Evolutionary conservation across 2,113 vertebrate species (phyloP).

Genomic region (Theropithecus gelada): DNA sequence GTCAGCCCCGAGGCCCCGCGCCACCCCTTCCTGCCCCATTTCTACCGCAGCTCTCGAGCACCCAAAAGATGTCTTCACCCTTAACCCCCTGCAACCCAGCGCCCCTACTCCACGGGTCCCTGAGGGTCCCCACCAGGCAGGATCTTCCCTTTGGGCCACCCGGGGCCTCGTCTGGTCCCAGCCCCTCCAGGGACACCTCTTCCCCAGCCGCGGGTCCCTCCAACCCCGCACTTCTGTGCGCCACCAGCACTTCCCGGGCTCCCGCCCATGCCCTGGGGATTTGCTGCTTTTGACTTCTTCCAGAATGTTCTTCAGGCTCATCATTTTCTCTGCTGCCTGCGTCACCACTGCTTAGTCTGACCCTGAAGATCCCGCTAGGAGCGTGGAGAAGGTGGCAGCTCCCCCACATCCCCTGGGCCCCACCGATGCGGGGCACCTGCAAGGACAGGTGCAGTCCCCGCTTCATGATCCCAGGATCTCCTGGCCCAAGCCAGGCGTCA

Average conservation of each 20-base stretch:
- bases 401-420: neutral
- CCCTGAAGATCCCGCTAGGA: neutral
- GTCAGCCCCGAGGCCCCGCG: neutral
- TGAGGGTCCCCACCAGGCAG: neutral
- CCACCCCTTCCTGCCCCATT: neutral
- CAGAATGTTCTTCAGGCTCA: neutral
- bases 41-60: neutral
- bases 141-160: neutral
- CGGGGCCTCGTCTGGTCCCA: neutral
- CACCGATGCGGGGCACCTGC: fast-evolving
- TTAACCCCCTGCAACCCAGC: neutral
- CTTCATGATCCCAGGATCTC: neutral
- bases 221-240: too few relatives aligned
- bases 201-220: neutral
- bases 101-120: neutral
- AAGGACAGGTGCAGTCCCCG: neutral
- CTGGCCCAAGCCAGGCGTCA: neutral
- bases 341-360: neutral
- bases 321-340: neutral
- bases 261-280: neutral
- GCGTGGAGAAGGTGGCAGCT: neutral
- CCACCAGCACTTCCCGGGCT: neutral
- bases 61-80: neutral
- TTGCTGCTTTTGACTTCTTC: neutral
- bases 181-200: neutral